Percentiles rank a stretch among this genome's conserved stretches.
Evolutionary conservation across 2,888 invertebrate genomes (phyloP).

Genomic region (Helicoverpa assulta): DNA sequence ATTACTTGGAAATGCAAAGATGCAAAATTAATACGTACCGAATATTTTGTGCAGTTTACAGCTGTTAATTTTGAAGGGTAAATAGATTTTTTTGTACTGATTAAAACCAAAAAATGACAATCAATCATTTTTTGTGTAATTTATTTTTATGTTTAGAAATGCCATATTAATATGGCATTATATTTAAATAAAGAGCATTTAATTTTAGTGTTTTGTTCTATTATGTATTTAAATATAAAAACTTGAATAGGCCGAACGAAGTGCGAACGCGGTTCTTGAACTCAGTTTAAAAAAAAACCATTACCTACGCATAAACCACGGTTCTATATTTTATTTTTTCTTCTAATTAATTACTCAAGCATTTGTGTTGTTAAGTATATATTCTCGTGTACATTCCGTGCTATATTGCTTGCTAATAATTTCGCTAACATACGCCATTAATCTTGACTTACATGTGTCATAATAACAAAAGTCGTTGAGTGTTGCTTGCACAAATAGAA

Average conservation of each 20-base stretch:
- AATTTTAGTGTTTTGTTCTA: neutral
- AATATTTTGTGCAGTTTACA: too few relatives aligned
- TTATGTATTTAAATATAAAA: neutral
- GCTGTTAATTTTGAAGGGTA: too few relatives aligned
- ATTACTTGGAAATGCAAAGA: too few relatives aligned
- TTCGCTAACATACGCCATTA: constrained; percentile 35
- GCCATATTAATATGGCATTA: too few relatives aligned
- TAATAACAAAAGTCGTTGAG: constrained; percentile 33
- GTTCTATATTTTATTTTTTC: constrained; percentile 34
- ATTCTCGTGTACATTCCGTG: constrained; percentile 21
- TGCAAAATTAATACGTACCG: too few relatives aligned
- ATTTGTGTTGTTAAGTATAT: constrained; percentile 17
- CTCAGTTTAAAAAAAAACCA: constrained; percentile 31
- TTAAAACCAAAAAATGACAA: too few relatives aligned
- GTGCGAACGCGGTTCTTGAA: constrained; percentile 39
- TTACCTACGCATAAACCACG: constrained; percentile 28
- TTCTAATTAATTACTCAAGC: constrained; percentile 24
- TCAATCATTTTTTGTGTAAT: too few relatives aligned
- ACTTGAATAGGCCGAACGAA: constrained; percentile 7
- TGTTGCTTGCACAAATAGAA: constrained; percentile 24
- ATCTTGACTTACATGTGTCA: constrained; percentile 44
- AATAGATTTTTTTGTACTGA: too few relatives aligned
- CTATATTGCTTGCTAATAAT: constrained; percentile 29
- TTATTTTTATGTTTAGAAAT: too few relatives aligned
- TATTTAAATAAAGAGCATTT: too few relatives aligned